Evolutionary conservation across 2,113 vertebrate species (phyloP), one percentile per base, ranked within the genome.

Genomic region (Bufo bufo): DNA sequence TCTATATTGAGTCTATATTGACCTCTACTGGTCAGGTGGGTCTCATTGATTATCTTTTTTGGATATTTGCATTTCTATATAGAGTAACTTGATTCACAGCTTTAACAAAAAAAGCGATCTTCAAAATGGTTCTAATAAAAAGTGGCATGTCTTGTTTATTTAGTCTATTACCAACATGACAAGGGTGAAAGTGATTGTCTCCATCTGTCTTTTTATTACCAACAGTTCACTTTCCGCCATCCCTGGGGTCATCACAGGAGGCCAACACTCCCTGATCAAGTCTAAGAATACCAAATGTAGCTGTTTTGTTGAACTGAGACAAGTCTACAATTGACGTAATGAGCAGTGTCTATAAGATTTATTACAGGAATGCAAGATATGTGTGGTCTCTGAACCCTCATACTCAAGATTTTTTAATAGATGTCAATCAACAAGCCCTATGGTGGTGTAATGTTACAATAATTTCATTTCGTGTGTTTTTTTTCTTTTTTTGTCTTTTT

Each of bases 191-290:
- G 56, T 82, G 79, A 82, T 81, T 43, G 13, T 47, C 54, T 61
- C 78, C 33, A 77, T 50, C 19, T 52, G 49, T 77, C 75, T 20
- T 3, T 4, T 50, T 52, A n/a, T 77, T 52, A 52, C 43, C 12
- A 52, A 13, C 49, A 52, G 75, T 77, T 77, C 49, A 77, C n/a
- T 77, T 52, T 52, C 49, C 13, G n/a, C 75, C 49, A 77, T 49
- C 71, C 49, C 49, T 77, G 75, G 20, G 75, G 49, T 77, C 71
- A 74, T 47, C 71, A 47, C 71, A 74, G 71, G 43, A 74, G 71
- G 71, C 16, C 71, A 47, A 74, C 43, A 61, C 13, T 33, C 23
- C 58, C 16, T 63, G 79, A 45, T 63, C 79, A 82, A 20, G 54
- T 80, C 23, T 59, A 80, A 14, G 78, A 80, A 80, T 80, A 59